These are phyloP conservation scores for Etia nguti DNA, from an alignment of 2,113 vertebrate genomes.

Conservation along the genomic window DNA sequence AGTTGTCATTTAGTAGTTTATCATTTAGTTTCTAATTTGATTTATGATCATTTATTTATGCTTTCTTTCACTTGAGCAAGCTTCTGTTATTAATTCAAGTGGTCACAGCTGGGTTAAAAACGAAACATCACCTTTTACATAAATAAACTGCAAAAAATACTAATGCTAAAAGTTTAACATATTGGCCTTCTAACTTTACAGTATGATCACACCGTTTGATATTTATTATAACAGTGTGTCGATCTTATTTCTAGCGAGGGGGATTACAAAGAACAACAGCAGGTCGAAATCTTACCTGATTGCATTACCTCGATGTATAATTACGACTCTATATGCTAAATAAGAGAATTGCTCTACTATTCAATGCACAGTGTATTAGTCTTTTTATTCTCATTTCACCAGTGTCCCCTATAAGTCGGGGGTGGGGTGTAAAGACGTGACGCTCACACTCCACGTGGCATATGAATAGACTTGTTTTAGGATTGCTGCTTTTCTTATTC, in stretches of 20 bases:
- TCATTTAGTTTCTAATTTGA: neutral
- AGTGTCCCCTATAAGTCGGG: neutral
- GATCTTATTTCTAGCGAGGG: neutral
- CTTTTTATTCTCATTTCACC: neutral
- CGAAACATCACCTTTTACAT: neutral
- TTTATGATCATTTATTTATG: neutral
- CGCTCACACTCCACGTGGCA: slow-evolving; percentile 26
- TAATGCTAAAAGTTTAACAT: neutral
- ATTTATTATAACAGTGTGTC: neutral
- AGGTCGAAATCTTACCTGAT: neutral
- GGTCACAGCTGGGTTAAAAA: neutral
- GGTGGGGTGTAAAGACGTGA: neutral
- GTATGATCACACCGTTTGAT: neutral
- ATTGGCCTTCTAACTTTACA: neutral
- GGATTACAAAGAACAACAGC: neutral
- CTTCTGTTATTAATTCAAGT: neutral
- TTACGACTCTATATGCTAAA: neutral
- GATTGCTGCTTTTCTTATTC: slow-evolving; percentile 42
- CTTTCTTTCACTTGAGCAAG: neutral
- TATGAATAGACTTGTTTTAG: neutral
- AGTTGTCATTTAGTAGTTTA: neutral
- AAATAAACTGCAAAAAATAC: neutral
- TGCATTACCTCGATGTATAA: neutral
- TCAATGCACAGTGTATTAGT: slow-evolving; percentile 4
- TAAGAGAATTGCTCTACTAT: neutral